Evolutionary conservation across 2,797 vertebrate genomes (phyloP).

Genomic region (Adrianichthys oophorus): DNA sequence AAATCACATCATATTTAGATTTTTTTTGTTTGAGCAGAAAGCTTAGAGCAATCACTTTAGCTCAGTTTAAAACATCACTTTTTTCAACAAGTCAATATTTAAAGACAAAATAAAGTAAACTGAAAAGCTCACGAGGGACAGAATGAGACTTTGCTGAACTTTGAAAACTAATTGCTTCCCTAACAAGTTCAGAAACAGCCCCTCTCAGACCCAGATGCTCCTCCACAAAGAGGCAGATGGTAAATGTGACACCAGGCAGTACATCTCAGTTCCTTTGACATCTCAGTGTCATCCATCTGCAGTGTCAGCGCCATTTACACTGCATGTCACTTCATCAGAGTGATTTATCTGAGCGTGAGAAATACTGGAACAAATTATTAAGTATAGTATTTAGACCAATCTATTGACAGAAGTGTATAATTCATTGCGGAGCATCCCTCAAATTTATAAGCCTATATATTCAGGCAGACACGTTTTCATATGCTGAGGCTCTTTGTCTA

Average conservation of each 20-base stretch:
- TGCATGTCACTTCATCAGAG: constrained; percentile 37
- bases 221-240: constrained; percentile 65
- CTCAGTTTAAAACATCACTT: background rate
- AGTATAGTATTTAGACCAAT: background rate
- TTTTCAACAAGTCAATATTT: background rate
- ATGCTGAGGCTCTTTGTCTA: background rate
- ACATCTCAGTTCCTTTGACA: constrained; percentile 59
- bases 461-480: background rate
- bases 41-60: no score
- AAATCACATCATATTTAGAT: no score
- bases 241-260: constrained; percentile 43
- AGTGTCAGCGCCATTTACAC: constrained; percentile 38
- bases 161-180: constrained; percentile 23
- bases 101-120: background rate
- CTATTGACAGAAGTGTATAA: background rate
- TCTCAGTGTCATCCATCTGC: constrained; percentile 60
- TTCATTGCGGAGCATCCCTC: background rate
- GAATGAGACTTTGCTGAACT: constrained; percentile 23
- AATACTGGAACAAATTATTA: constrained; percentile 9
- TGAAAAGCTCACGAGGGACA: background rate
- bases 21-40: no score
- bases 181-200: constrained; percentile 37
- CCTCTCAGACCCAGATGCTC: constrained; percentile 49
- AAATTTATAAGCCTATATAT: background rate
- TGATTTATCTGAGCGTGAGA: constrained; percentile 14